Percentiles rank a stretch among this genome's conserved stretches.
These are phyloP conservation scores for Osmerus mordax DNA, from an alignment of 2,113 vertebrate genomes.

Conservation along the genomic window DNA sequence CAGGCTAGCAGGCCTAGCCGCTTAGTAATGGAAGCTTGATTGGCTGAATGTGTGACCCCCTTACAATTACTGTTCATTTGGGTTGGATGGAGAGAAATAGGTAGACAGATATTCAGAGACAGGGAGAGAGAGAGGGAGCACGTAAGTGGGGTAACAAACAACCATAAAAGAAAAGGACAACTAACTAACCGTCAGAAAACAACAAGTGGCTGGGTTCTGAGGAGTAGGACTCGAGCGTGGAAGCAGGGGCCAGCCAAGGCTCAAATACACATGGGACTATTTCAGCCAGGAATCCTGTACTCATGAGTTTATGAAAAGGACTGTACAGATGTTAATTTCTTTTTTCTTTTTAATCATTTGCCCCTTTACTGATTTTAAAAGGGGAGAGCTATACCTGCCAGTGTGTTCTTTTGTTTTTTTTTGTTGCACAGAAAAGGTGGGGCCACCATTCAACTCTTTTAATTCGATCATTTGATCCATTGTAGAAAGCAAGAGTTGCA, in stretches of 20 bases:
- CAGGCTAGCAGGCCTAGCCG: conserved; percentile 78
- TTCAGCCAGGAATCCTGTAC: conserved; percentile 78
- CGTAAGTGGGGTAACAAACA: conserved; percentile 30
- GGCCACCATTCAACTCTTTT: conserved; percentile 73
- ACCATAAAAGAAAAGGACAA: conserved; percentile 25
- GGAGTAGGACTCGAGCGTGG: conserved; percentile 65
- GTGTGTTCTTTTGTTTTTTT: conserved; percentile 56
- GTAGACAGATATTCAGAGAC: conserved; percentile 49
- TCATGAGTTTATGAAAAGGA: conserved; percentile 87
- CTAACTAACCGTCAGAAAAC: conserved; percentile 23
- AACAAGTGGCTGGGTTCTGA: conserved; percentile 54
- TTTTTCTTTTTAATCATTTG: conserved; percentile 70
- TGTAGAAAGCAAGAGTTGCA: conserved; percentile 63
- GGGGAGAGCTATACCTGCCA: conserved; percentile 56
- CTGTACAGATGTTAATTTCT: conserved; percentile 81
- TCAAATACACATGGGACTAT: conserved; percentile 55
- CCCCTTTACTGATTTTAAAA: conserved; percentile 67
- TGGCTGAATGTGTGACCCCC: conserved; percentile 66
- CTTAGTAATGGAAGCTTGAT: conserved; percentile 79
- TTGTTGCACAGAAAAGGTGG: conserved; percentile 68
- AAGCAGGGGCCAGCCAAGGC: conserved; percentile 50
- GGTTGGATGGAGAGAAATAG: conserved; percentile 60
- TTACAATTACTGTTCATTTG: conserved; percentile 70
- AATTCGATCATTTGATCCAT: conserved; percentile 64
- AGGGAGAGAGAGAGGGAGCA: conserved; percentile 51